phyloP scores from a whole-genome alignment of 2,888 invertebrate species.

The Tachystola acroxantha region DNA sequence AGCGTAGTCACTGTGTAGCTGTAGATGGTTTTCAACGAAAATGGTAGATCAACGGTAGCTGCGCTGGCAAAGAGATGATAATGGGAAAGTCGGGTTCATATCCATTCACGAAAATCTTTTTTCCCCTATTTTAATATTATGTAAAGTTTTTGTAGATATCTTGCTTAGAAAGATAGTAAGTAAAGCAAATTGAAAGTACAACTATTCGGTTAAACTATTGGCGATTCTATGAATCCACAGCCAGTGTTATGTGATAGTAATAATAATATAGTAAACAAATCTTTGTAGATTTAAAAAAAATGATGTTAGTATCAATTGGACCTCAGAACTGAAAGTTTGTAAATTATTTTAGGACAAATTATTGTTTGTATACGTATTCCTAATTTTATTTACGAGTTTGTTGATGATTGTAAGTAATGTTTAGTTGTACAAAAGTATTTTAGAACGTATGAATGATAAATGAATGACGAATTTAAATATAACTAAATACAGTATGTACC shows the following conservation, averaged over 20 bases:
- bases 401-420: not conserved
- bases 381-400: slow-evolving; percentile 2
- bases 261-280: not conserved
- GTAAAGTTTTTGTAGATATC: too few species aligned
- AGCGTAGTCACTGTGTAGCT: too few species aligned
- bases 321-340: not conserved
- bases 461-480: not conserved
- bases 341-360: slow-evolving; percentile 1
- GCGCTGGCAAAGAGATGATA: too few species aligned
- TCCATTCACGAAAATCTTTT: too few species aligned
- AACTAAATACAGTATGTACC: too few species aligned
- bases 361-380: slow-evolving; percentile 7
- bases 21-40: too few species aligned
- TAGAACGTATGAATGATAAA: not conserved
- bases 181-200: slow-evolving; percentile 27
- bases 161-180: too few species aligned
- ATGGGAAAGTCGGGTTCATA: too few species aligned
- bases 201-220: slow-evolving; percentile 26
- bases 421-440: not conserved
- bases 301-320: not conserved
- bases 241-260: slow-evolving; percentile 68
- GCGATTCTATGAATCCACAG: slow-evolving; percentile 44
- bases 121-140: too few species aligned
- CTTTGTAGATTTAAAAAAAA: not conserved
- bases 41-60: too few species aligned